Base-by-base conservation (phyloP, 1,140 invertebrate species). In the Matsumurasca onukii region DNA sequence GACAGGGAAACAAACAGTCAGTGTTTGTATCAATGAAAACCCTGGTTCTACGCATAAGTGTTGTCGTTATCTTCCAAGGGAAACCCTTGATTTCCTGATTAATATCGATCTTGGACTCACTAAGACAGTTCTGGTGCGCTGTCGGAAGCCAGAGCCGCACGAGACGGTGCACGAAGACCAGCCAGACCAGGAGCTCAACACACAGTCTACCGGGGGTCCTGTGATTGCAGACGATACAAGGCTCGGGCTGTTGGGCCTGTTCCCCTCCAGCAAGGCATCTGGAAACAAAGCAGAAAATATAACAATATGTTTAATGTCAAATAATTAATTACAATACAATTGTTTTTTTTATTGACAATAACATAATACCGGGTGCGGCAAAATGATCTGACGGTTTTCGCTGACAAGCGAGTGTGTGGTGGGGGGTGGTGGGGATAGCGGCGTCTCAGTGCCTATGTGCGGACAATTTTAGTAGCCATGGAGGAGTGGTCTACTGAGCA, bases 131-230 rank as follows among this genome's bases (percentile, higher is more conserved):
- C 84, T 80, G 1, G 72, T 80, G 34, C 78, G 83, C 3, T 75
- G 69, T 52, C 80, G 82, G 15, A 79, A 78, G 31, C 83, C 83
- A 31, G 66, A 62, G 0, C 82, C 83, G 73, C 83, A 86, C 1
- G 80, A 78, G 15, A 76, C 78, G 70, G 79, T 81, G 74, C 83
- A 84, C 24, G 76, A 73, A 20, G 80, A 77, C 83, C 84, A 85
- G 0, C 74, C 20, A 0, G 81, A 80, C 86, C 86, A 89, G 0
- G 80, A 74, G 12, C 78, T 80, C 1, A 82, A 79, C 9, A 77
- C 76, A 67, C 83, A 84, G 66, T 81, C 77, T 0, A 77, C 57
- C 13, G 63, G 63, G 9, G 31, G 77, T 77, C 77, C 81, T 80
- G 72, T 49, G 34, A 64, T 59, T 27, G 25, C 52, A 39, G 5